Conservation (phyloP, 2,888 invertebrate genomes). For the Eristalis pertinax region DNA sequence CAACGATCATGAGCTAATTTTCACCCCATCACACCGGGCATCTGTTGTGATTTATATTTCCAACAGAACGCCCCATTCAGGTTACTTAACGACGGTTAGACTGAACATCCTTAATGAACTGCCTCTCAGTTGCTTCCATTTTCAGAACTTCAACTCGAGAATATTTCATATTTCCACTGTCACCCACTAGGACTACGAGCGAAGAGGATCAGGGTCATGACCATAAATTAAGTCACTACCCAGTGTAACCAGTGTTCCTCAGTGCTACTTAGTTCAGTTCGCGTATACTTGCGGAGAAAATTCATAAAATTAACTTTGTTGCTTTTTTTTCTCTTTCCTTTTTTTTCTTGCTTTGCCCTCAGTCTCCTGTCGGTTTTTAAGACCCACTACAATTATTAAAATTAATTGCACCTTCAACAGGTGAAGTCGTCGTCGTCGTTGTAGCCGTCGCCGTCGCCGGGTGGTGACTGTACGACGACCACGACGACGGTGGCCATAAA, state of each 20-base stretch:
- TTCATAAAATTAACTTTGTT: constrained; percentile 42
- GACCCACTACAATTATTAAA: constrained; percentile 63
- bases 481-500: background rate
- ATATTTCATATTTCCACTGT: constrained; percentile 11
- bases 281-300: constrained; percentile 3
- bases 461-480: background rate
- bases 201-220: constrained; percentile 38
- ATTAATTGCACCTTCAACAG: constrained; percentile 68
- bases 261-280: background rate
- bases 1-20: no score
- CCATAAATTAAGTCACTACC: constrained; percentile 54
- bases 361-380: constrained; percentile 5
- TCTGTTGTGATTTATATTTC: background rate
- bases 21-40: background rate
- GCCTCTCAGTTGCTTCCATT: constrained; percentile 4
- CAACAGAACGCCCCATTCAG: background rate
- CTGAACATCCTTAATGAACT: constrained; percentile 2
- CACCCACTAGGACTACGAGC: constrained; percentile 1
- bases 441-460: no score
- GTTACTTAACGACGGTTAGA: background rate
- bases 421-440: constrained; percentile 14
- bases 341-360: background rate
- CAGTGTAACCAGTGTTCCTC: background rate
- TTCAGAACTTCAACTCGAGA: constrained; percentile 7
- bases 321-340: background rate